Evolutionary conservation across 2,888 invertebrate species (phyloP).

Genomic region (Eupithecia abbreviata): DNA sequence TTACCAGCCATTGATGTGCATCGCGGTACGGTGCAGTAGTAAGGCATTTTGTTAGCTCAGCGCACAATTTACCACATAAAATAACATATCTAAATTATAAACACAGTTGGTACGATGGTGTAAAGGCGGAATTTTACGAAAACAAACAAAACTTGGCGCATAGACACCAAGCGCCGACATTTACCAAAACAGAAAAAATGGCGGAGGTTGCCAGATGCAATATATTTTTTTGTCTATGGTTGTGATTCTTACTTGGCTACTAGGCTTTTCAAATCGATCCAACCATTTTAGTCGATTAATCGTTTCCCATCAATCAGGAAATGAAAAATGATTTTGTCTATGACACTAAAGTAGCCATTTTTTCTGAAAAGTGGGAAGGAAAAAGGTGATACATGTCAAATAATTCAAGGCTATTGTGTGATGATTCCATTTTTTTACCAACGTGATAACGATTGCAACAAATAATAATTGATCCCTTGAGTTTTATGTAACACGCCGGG

Average conservation of each 20-base stretch:
- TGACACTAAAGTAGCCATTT: slow-evolving; percentile 63
- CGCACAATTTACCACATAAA: slow-evolving; percentile 50
- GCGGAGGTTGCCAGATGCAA: slow-evolving; percentile 42
- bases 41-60: slow-evolving; percentile 72
- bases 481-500: slow-evolving; percentile 46
- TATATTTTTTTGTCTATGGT: not conserved
- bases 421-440: slow-evolving; percentile 80
- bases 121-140: slow-evolving; percentile 55
- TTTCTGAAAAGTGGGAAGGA: slow-evolving; percentile 70
- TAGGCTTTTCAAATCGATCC: not conserved
- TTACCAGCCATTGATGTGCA: slow-evolving; percentile 82
- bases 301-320: slow-evolving; percentile 27
- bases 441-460: slow-evolving; percentile 78
- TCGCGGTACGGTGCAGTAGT: slow-evolving; percentile 80
- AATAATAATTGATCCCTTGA: slow-evolving; percentile 58
- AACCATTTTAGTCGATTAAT: slow-evolving; percentile 46
- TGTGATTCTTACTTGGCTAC: not conserved
- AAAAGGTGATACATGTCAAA: slow-evolving; percentile 82
- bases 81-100: slow-evolving; percentile 56
- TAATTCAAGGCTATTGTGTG: slow-evolving; percentile 81
- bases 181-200: slow-evolving; percentile 59
- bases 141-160: slow-evolving; percentile 77
- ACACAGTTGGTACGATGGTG: slow-evolving; percentile 42
- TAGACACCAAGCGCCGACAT: slow-evolving; percentile 75
- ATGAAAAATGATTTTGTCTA: slow-evolving; percentile 51